A percentile compares a stretch with the other conserved stretches of the same genome.
Conservation (phyloP, 2,888 invertebrate species). For the Autographa pulchrina region DNA sequence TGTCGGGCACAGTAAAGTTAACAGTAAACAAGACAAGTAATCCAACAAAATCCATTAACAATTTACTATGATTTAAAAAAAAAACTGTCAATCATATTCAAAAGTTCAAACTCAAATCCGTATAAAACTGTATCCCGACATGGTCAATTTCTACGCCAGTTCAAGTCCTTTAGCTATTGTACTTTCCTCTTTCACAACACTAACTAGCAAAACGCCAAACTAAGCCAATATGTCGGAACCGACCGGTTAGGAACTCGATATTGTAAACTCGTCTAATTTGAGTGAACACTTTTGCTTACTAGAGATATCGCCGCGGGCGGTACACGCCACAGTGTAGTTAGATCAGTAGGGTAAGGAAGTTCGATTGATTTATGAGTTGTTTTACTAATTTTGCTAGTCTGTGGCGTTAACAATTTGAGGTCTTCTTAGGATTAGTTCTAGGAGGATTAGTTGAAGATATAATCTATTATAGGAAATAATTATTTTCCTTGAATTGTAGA, state of each 20-base stretch:
- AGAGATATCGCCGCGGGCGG: conserved; percentile 49
- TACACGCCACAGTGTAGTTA: conserved; percentile 18
- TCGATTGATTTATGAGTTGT: not conserved
- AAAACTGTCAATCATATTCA: too few relatives aligned
- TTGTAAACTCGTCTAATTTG: conserved; percentile 56
- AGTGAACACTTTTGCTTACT: conserved; percentile 53
- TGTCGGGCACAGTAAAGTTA: too few relatives aligned
- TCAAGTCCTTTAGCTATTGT: conserved; percentile 4
- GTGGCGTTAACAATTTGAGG: too few relatives aligned
- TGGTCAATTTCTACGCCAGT: not conserved
- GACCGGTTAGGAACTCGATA: conserved; percentile 42
- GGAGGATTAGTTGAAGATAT: too few relatives aligned
- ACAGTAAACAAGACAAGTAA: too few relatives aligned
- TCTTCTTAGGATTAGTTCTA: too few relatives aligned
- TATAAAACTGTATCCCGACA: not conserved
- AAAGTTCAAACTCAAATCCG: not conserved
- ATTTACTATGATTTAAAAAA: too few relatives aligned
- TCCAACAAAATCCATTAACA: too few relatives aligned
- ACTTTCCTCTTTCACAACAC: not conserved
- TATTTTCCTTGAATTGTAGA: too few relatives aligned
- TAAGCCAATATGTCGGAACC: conserved; percentile 32
- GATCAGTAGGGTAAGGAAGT: not conserved
- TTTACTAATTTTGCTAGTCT: too few relatives aligned
- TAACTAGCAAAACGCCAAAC: not conserved
- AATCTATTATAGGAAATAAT: too few relatives aligned